phyloP scores from a whole-genome alignment of 2,797 vertebrate species.

The Yasuhikotakia modesta region DNA sequence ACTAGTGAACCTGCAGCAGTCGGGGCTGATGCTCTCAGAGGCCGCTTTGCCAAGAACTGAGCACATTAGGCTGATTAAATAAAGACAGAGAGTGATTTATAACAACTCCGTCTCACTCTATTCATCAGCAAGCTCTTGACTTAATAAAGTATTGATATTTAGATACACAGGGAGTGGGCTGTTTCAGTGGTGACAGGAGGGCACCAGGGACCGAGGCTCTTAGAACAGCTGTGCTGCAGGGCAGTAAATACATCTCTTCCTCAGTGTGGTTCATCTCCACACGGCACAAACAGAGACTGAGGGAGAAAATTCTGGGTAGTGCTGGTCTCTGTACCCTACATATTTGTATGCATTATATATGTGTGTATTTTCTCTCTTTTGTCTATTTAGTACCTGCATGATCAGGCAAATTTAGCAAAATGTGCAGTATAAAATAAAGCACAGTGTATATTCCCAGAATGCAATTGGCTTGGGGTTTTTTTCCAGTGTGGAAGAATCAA shows the following conservation, averaged over 20 bases:
- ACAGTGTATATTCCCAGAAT: background rate
- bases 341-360: no score
- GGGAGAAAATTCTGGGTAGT: slow-evolving; percentile 17
- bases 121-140: slow-evolving; percentile 59
- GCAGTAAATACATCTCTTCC: slow-evolving; percentile 35
- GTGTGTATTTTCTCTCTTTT: background rate
- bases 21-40: slow-evolving; percentile 15
- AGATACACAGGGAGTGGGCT: slow-evolving; percentile 33
- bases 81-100: slow-evolving; percentile 65
- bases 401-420: background rate
- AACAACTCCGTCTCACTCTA: slow-evolving; percentile 50
- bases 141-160: slow-evolving; percentile 66
- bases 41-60: slow-evolving; percentile 58
- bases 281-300: slow-evolving; percentile 22
- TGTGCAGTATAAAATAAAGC: background rate
- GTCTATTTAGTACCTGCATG: background rate
- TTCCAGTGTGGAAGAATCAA: background rate
- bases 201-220: slow-evolving; percentile 15
- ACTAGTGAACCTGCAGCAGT: background rate
- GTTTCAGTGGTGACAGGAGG: slow-evolving; percentile 11
- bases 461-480: background rate
- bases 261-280: slow-evolving; percentile 39
- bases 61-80: slow-evolving; percentile 63
- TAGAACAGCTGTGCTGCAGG: slow-evolving; percentile 35
- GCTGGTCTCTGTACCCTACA: slow-evolving; percentile 20